Evolutionary conservation across 2,888 invertebrate species (phyloP).

Genomic region (Caradrina clavipalpis): DNA sequence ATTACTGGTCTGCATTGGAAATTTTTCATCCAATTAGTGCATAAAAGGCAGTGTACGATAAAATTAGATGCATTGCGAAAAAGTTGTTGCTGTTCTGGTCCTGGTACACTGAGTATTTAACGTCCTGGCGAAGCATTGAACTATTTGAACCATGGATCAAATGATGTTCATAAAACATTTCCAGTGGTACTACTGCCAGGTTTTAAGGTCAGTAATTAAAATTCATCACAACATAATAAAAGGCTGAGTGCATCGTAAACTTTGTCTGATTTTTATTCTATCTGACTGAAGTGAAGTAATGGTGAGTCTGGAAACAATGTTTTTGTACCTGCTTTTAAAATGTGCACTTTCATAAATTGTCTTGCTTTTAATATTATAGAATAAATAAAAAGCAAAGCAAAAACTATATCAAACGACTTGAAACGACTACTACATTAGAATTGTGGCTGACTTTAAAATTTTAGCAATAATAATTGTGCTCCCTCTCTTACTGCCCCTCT

Average conservation of each 20-base stretch:
- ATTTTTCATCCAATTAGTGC: constrained; percentile 6
- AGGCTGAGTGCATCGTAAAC: constrained; percentile 65
- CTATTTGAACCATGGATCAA: constrained; percentile 79
- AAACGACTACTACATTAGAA: neutral
- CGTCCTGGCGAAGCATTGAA: constrained; percentile 69
- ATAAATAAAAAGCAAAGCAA: neutral
- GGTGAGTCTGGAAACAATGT: constrained; percentile 56
- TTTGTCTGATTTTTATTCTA: constrained; percentile 72
- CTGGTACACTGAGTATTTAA: constrained; percentile 54
- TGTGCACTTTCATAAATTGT: neutral
- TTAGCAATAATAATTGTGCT: too few species aligned
- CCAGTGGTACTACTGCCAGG: constrained; percentile 65
- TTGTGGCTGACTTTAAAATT: neutral
- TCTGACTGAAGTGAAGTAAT: constrained; percentile 71
- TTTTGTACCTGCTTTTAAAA: constrained; percentile 4
- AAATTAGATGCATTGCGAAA: constrained; percentile 27
- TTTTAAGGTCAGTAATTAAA: constrained; percentile 80
- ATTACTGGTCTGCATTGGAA: constrained; percentile 29
- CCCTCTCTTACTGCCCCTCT: too few species aligned
- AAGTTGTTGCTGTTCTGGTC: constrained; percentile 5
- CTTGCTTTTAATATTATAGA: neutral
- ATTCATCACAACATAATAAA: constrained; percentile 80
- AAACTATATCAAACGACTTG: too few species aligned
- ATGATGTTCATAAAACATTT: constrained; percentile 74
- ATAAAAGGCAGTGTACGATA: constrained; percentile 31